These are phyloP conservation scores for Pachyseris speciosa DNA, from an alignment of 64 coral and sea anemone species.

Conservation along the genomic window DNA sequence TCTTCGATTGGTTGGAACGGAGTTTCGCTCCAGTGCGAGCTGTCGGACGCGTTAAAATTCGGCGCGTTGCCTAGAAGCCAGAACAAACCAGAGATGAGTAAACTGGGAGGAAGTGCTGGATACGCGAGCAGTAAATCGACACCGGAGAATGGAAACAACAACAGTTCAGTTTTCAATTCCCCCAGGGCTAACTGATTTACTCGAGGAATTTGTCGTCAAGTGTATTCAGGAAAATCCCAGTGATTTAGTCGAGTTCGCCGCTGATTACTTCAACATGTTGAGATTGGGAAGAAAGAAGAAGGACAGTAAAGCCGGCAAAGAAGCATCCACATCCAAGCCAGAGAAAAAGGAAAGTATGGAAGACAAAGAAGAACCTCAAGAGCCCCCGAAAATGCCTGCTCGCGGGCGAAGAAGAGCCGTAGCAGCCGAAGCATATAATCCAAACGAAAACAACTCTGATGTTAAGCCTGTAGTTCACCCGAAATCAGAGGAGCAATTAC, in stretches of 20 bases:
- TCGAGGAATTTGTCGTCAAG: slow-evolving; percentile 98
- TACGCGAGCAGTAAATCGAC: slow-evolving; percentile 24
- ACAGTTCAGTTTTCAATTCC: slow-evolving; percentile 86
- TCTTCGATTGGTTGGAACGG: background rate
- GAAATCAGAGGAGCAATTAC: slow-evolving; percentile 87
- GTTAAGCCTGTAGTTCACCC: slow-evolving; percentile 79
- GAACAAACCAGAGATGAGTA: slow-evolving; percentile 25
- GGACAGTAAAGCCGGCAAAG: slow-evolving; percentile 73
- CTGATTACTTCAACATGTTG: slow-evolving; percentile 94
- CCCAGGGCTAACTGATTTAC: slow-evolving; percentile 85
- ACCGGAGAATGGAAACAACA: slow-evolving; percentile 73
- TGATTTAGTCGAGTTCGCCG: slow-evolving; percentile 94
- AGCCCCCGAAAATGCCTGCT: slow-evolving; percentile 78
- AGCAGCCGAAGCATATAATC: slow-evolving; percentile 92
- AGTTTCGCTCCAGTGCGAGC: background rate
- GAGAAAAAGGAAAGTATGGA: slow-evolving; percentile 65
- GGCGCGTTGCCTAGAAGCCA: slow-evolving; percentile 37
- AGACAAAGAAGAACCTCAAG: slow-evolving; percentile 70
- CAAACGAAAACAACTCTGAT: slow-evolving; percentile 73
- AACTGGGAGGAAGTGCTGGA: background rate
- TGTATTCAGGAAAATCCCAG: slow-evolving; percentile 97
- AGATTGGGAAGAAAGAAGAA: slow-evolving; percentile 67
- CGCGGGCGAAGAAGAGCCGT: slow-evolving; percentile 83
- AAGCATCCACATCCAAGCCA: slow-evolving; percentile 46
- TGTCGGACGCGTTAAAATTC: background rate